Percentiles rank a stretch among this genome's conserved stretches.
phyloP scores from a whole-genome alignment of 2,113 vertebrate species.

The Recurvirostra avosetta region DNA sequence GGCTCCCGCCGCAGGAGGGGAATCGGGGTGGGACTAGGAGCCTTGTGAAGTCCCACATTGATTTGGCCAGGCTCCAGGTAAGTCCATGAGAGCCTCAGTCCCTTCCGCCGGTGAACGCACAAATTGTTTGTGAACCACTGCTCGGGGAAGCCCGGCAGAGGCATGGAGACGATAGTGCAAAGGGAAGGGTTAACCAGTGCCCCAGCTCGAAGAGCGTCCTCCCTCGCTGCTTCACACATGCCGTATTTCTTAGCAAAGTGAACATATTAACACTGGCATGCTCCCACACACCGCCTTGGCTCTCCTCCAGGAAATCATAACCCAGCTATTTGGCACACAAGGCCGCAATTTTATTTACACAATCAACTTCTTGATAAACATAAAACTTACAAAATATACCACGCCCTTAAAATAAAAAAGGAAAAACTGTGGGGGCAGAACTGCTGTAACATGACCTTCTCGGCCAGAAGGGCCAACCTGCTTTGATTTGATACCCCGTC shows the following conservation, averaged over 20 bases:
- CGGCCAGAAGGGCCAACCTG: background rate
- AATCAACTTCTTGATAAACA: constrained; percentile 67
- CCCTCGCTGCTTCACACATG: constrained; percentile 55
- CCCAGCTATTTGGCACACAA: constrained; percentile 46
- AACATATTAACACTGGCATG: constrained; percentile 64
- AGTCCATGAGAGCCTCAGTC: constrained; percentile 13
- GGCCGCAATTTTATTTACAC: constrained; percentile 60
- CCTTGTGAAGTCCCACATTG: background rate
- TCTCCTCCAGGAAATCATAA: constrained; percentile 49
- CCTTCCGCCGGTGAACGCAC: background rate
- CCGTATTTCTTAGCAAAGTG: constrained; percentile 63
- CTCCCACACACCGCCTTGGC: constrained; percentile 64
- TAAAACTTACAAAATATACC: constrained; percentile 49
- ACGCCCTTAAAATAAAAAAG: constrained; percentile 17
- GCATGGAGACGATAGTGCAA: background rate
- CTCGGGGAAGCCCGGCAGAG: constrained; percentile 6
- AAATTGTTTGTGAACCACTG: constrained; percentile 18
- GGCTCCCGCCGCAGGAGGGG: background rate
- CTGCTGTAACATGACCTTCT: background rate
- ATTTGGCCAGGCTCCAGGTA: background rate
- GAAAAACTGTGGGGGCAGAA: background rate
- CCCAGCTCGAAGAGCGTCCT: constrained; percentile 39
- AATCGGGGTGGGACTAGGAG: background rate
- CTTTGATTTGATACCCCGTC: background rate
- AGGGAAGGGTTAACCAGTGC: constrained; percentile 71